Evolutionary conservation across 1,140 invertebrate genomes (phyloP).

Genomic region (Drosophila ironensis): DNA sequence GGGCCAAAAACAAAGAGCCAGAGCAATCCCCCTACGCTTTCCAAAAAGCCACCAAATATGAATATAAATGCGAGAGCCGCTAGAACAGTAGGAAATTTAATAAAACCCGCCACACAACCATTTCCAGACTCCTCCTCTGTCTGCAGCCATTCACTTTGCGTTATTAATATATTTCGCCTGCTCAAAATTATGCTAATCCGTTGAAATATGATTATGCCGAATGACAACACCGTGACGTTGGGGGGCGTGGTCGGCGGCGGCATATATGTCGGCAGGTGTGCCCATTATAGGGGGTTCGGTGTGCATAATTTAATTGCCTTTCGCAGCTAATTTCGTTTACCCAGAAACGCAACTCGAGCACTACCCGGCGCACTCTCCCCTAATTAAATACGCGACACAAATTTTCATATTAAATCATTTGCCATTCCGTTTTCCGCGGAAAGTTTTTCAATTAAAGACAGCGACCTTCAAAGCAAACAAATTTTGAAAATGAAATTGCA

Average conservation of each 20-base stretch:
- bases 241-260: conserved; percentile 17
- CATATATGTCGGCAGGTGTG: conserved; percentile 54
- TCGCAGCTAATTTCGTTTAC: conserved; percentile 64
- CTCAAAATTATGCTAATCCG: conserved; percentile 79
- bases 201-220: conserved; percentile 81
- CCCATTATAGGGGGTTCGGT: conserved; percentile 22
- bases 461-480: conserved; percentile 69
- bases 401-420: conserved; percentile 58
- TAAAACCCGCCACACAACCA: conserved; percentile 29
- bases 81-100: conserved; percentile 69
- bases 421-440: conserved; percentile 2
- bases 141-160: conserved; percentile 74
- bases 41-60: conserved; percentile 66
- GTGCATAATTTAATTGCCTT: conserved; percentile 76
- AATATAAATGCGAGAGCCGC: conserved; percentile 61
- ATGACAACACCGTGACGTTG: conserved; percentile 65
- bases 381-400: conserved; percentile 65
- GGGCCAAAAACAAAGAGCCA: conserved; percentile 2
- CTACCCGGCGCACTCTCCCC: conserved; percentile 34
- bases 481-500: conserved; percentile 71
- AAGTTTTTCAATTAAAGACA: conserved; percentile 75
- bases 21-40: conserved; percentile 34
- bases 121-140: conserved; percentile 13
- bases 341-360: not conserved
- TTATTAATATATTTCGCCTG: conserved; percentile 69